A percentile compares a stretch with the other conserved stretches of the same genome.
phyloP scores from a whole-genome alignment of 2,113 vertebrate genomes.

The Stictonetta naevosa region DNA sequence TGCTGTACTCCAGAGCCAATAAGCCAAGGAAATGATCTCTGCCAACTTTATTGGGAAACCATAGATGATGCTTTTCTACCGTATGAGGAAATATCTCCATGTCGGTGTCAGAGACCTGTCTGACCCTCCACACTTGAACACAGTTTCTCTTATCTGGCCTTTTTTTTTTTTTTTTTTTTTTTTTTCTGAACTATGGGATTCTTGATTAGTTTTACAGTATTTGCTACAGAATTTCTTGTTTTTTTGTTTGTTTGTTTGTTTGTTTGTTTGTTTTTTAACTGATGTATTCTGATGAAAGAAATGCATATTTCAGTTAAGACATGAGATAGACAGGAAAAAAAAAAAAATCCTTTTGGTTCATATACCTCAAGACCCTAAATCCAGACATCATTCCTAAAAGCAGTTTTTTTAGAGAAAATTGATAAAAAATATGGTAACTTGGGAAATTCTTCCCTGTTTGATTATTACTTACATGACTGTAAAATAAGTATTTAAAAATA shows the following conservation, averaged over 20 bases:
- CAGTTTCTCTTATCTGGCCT: background rate
- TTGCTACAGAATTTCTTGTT: background rate
- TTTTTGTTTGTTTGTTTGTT: background rate
- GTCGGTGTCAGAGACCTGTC: background rate
- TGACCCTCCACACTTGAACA: background rate
- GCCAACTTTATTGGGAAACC: background rate
- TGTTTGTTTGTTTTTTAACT: background rate
- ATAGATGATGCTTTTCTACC: background rate
- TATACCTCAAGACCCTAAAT: background rate
- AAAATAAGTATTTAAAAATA: background rate
- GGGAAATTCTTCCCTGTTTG: background rate
- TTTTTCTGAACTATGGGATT: background rate
- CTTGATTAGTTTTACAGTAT: background rate
- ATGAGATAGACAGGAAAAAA: background rate
- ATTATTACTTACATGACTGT: background rate
- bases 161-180: background rate
- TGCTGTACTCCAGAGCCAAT: rapidly evolving
- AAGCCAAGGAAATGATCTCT: background rate
- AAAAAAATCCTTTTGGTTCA: background rate
- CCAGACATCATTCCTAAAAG: background rate
- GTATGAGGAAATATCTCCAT: background rate
- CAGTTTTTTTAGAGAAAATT: background rate
- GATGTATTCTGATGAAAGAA: background rate
- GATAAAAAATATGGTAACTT: background rate
- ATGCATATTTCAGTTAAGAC: background rate